These are phyloP conservation scores for Antigone vipio DNA, from an alignment of 2,113 vertebrate species.

Conservation along the genomic window DNA sequence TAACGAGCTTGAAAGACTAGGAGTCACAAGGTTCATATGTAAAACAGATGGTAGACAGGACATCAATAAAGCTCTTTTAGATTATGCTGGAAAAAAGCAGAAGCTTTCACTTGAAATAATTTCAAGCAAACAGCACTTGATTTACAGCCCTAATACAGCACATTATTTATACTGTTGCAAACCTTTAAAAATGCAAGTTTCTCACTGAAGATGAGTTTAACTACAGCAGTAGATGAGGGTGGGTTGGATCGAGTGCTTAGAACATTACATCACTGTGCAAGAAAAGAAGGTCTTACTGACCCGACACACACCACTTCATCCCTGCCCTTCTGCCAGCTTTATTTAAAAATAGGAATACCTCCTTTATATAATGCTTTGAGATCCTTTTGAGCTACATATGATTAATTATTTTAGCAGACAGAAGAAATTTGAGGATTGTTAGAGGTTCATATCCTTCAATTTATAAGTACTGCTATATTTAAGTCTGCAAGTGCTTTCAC, in stretches of 20 bases:
- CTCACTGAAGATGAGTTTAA: not conserved
- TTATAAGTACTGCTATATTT: not conserved
- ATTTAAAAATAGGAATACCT: not conserved
- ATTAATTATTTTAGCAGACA: not conserved
- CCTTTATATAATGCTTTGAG: not conserved
- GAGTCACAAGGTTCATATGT: constrained; percentile 52
- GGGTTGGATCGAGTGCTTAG: not conserved
- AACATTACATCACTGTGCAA: not conserved
- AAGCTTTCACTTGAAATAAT: constrained; percentile 29
- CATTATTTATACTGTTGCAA: constrained; percentile 16
- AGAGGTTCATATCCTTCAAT: not conserved
- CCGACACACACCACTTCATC: not conserved
- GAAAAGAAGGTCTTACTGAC: not conserved
- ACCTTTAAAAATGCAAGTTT: not conserved
- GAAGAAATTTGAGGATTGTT: not conserved
- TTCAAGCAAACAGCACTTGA: constrained; percentile 20
- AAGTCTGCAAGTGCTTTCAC: not conserved
- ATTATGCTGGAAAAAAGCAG: not conserved
- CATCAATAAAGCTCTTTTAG: constrained; percentile 55
- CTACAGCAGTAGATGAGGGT: not conserved
- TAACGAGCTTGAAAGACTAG: constrained; percentile 54
- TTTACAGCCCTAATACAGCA: not conserved
- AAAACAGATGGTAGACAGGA: constrained; percentile 61
- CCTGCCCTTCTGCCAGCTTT: not conserved
- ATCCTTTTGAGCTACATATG: not conserved